Evolutionary conservation across 2,888 invertebrate genomes (phyloP).

Genomic region (Philopedon plagiatum): DNA sequence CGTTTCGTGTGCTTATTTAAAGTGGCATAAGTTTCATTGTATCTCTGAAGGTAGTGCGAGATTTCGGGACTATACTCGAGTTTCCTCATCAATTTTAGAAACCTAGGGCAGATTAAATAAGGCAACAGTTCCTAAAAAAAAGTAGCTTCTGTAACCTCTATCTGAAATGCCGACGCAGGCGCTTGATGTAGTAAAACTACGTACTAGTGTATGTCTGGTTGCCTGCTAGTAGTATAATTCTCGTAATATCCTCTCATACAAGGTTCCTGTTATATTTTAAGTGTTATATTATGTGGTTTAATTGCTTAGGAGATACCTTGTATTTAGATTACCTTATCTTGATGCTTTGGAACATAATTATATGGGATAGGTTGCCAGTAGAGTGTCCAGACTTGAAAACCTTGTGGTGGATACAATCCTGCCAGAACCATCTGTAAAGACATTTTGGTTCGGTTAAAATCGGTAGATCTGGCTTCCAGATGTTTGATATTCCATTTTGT

Average conservation of each 20-base stretch:
- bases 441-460: constrained; percentile 80
- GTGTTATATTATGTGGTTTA: too few relatives aligned
- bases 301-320: too few relatives aligned
- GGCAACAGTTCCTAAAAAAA: constrained; percentile 13
- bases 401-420: constrained; percentile 77
- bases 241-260: too few relatives aligned
- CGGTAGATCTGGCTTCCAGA: constrained; percentile 77
- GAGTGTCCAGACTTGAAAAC: constrained; percentile 70
- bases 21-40: constrained; percentile 14
- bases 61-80: neutral
- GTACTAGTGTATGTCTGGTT: too few relatives aligned
- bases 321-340: constrained; percentile 53
- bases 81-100: neutral
- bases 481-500: constrained; percentile 72
- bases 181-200: too few relatives aligned
- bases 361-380: constrained; percentile 61
- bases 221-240: too few relatives aligned
- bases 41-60: constrained; percentile 3
- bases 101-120: neutral
- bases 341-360: constrained; percentile 51
- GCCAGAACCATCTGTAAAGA: constrained; percentile 78
- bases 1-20: neutral
- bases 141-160: too few relatives aligned
- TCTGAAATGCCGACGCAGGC: too few relatives aligned
- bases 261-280: too few relatives aligned